Evolutionary conservation across 2,888 invertebrate species (phyloP).

Genomic region (Ecliptopera silaceata): DNA sequence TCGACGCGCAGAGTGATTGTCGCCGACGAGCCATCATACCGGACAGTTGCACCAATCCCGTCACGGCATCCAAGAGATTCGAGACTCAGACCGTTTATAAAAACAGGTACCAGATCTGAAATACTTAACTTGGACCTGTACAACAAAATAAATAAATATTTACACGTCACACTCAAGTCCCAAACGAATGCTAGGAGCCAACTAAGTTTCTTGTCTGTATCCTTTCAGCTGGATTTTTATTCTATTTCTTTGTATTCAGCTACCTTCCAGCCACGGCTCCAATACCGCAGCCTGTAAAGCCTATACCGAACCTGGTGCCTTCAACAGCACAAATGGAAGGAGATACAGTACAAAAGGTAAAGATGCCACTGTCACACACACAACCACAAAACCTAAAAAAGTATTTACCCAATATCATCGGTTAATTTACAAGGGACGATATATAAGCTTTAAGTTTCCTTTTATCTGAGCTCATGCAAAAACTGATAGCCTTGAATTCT

Average conservation of each 20-base stretch:
- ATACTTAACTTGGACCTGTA: no score
- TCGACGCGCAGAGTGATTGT: constrained; percentile 68
- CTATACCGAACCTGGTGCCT: constrained; percentile 66
- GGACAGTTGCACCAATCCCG: constrained; percentile 60
- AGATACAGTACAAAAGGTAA: constrained; percentile 81
- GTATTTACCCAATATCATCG: no score
- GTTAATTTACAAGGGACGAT: no score
- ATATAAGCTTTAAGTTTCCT: no score
- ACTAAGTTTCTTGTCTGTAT: no score
- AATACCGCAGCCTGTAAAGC: constrained; percentile 68
- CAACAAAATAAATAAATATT: no score
- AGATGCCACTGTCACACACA: no score
- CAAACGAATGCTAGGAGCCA: no score
- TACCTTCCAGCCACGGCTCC: constrained; percentile 63
- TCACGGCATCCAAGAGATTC: constrained; percentile 66
- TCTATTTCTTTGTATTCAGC: constrained; percentile 39
- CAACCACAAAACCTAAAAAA: no score
- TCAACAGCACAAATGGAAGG: constrained; percentile 78
- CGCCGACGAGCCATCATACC: constrained; percentile 69
- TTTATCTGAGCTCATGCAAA: no score
- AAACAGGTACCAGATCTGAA: constrained; percentile 56
- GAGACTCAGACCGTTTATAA: constrained; percentile 71
- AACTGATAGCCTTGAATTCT: no score
- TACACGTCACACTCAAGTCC: no score
- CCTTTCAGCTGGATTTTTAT: neutral